A percentile compares a stretch with the other conserved stretches of the same genome.
Conservation (phyloP, 2,888 invertebrate genomes). For the Heteromyza rotundicornis region DNA sequence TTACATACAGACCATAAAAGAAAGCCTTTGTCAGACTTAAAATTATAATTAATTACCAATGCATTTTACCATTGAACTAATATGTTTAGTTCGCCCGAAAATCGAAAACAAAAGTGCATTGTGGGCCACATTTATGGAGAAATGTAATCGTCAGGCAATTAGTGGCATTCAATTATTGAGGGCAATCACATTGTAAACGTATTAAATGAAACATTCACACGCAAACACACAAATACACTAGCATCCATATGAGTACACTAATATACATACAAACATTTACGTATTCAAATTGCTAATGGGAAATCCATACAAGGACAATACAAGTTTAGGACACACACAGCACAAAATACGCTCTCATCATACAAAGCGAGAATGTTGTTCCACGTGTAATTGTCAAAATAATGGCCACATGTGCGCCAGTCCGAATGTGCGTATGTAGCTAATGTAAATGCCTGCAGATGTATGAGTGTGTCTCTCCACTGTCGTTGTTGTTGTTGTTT, state of each 20-base stretch:
- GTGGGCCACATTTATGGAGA: conserved; percentile 32
- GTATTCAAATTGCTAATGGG: conserved; percentile 54
- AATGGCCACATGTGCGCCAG: conserved; percentile 45
- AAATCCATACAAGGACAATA: conserved; percentile 41
- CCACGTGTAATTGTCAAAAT: conserved; percentile 54
- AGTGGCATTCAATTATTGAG: conserved; percentile 57
- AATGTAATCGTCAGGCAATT: conserved; percentile 55
- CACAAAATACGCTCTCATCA: conserved; percentile 6
- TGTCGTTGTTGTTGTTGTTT: not conserved
- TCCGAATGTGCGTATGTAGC: too few species aligned
- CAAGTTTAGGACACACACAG: conserved; percentile 10
- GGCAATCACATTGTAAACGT: conserved; percentile 43
- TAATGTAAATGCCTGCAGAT: too few species aligned
- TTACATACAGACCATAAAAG: too few species aligned
- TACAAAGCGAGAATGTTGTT: not conserved
- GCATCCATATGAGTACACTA: not conserved
- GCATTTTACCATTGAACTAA: too few species aligned
- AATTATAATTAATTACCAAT: too few species aligned
- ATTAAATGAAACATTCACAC: conserved; percentile 22
- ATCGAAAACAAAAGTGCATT: too few species aligned
- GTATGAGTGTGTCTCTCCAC: not conserved
- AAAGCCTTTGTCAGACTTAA: too few species aligned
- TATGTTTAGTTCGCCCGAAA: too few species aligned
- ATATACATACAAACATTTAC: not conserved
- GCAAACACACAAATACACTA: conserved; percentile 6